Conservation (phyloP, 2,113 vertebrate species). For the Coracopsis vasa region DNA sequence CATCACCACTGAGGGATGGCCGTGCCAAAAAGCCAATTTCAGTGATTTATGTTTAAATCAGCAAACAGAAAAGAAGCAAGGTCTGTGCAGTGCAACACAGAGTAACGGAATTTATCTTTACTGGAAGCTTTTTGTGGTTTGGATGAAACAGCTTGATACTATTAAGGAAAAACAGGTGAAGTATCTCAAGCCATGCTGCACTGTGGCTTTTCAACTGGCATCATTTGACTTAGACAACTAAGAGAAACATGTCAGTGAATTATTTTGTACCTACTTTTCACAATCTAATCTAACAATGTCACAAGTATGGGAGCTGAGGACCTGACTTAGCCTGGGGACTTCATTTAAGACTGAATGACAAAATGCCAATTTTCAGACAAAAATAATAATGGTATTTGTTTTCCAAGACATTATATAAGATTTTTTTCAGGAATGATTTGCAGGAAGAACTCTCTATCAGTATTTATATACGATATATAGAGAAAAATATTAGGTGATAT, state of each 20-base stretch:
- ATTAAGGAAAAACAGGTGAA: neutral
- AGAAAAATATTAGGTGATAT: neutral
- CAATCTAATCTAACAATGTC: neutral
- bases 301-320: neutral
- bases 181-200: neutral
- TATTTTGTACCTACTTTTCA: neutral
- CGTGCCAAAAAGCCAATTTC: neutral
- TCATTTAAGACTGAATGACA: neutral
- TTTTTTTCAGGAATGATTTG: neutral
- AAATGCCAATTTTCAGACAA: neutral
- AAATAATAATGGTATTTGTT: neutral
- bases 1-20: neutral
- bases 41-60: neutral
- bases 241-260: neutral
- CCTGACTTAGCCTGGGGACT: neutral
- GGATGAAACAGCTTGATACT: neutral
- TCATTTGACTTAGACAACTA: neutral
- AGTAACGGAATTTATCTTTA: neutral
- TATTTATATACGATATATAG: neutral
- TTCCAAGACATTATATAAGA: neutral
- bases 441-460: neutral
- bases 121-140: neutral
- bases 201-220: neutral
- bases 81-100: neutral
- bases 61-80: neutral